Base-by-base conservation (phyloP, 2,888 invertebrate genomes). In the Drosophila setosimentum region DNA sequence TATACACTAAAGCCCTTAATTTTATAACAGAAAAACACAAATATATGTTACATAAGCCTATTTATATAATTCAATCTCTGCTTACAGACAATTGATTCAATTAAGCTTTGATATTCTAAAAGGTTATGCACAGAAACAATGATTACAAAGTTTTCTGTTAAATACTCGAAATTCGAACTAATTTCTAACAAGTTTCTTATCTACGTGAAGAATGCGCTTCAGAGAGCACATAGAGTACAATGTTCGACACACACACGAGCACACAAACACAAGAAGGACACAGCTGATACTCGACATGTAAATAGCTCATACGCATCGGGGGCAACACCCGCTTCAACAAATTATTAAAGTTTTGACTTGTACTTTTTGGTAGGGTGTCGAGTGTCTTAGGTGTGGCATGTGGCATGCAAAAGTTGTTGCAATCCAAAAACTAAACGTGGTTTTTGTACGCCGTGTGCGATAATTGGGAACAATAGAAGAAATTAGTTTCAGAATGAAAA, bases 381-480 rank as follows among this genome's bases (percentile, higher is more conserved):
- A 30, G 67, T 29, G 42, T 18, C 37, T 35, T 49, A 68, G 69
- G 68, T 59, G 63, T 49, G 45, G 42, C 37, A 42, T 50, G 60
- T 32, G 68, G 60, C 48, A 30, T 8, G 66, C 67, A 71, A 74
- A 83, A 89, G 82, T 81, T 87, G 71, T 68, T 59, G 76, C 77
- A 85, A 73, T 83, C 83, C 86, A 80, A 82, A 86, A 85, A 85
- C 87, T 76, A 80, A 87, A 82, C 88, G 78, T 76, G 87, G 74
- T 74, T 59, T 85, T 87, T 87, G 87, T 66, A 67, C 55, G 58
- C 68, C 76, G 73, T 70, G 54, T 72, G 75, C 82, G 90, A 85
- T 85, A 85, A 85, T 89, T 89, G 90, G 67, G 68, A 78, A 87
- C 85, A 89, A 87, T 89, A 85, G 78, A 89, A 61, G 82, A 69